phyloP scores from a whole-genome alignment of 35 echinoderm and acorn worm genomes.

The Eucidaris tribuloides region DNA sequence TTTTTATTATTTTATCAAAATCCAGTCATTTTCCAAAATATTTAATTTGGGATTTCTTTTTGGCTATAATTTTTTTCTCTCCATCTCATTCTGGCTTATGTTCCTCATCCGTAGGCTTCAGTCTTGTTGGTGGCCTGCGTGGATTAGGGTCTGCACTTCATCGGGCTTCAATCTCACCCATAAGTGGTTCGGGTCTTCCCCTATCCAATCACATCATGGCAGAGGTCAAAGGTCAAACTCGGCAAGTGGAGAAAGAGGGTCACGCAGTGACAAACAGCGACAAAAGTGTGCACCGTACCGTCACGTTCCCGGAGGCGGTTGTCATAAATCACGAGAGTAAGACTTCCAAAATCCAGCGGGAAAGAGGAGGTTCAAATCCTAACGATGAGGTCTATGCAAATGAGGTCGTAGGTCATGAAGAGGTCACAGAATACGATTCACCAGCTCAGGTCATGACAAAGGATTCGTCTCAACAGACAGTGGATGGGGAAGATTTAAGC shows the following conservation, averaged over 20 bases:
- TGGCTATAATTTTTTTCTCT: not conserved
- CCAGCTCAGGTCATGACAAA: not conserved
- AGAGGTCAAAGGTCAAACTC: too few species aligned
- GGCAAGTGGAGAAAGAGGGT: not conserved
- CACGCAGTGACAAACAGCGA: not conserved
- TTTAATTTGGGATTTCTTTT: too few species aligned
- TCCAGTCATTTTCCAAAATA: too few species aligned
- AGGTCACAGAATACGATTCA: not conserved
- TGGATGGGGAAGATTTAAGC: too few species aligned
- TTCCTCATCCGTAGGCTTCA: constrained; percentile 62
- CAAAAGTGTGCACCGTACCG: too few species aligned
- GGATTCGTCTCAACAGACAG: not conserved
- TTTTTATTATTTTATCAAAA: too few species aligned
- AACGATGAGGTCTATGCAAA: too few species aligned
- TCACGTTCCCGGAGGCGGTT: not conserved
- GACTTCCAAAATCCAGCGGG: not conserved
- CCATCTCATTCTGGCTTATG: not conserved
- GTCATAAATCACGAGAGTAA: not conserved
- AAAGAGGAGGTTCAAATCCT: too few species aligned
- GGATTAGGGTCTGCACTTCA: constrained; percentile 29
- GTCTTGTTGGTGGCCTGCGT: constrained; percentile 34
- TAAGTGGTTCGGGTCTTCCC: too few species aligned
- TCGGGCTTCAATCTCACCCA: too few species aligned
- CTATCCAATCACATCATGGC: too few species aligned
- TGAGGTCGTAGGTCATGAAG: not conserved